These are phyloP conservation scores for Alca torda DNA, from an alignment of 2,797 vertebrate species.

Conservation along the genomic window DNA sequence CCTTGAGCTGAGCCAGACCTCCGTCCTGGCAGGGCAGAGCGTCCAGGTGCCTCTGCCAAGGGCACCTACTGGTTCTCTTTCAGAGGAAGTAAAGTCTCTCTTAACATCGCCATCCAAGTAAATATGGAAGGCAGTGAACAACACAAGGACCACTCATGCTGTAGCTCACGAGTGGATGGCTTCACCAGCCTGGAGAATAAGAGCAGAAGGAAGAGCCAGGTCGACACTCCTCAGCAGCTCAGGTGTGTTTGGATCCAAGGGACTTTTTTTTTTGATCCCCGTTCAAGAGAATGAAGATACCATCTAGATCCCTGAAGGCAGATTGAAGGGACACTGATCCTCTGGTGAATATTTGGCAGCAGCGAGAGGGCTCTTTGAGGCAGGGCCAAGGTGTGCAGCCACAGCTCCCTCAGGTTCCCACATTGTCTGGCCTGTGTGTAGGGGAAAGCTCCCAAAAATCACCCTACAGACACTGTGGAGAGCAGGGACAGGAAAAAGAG, in stretches of 20 bases:
- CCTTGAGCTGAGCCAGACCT: background rate
- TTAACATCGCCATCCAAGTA: background rate
- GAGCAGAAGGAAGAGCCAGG: background rate
- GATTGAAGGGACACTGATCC: background rate
- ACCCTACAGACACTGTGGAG: background rate
- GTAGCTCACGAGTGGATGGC: background rate
- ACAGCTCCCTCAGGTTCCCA: background rate
- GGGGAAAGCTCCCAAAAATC: background rate
- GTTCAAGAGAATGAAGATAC: background rate
- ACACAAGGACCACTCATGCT: background rate
- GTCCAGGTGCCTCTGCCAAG: background rate
- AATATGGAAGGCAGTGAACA: background rate
- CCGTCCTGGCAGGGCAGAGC: background rate
- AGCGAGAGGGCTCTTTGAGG: background rate
- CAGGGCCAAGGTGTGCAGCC: background rate
- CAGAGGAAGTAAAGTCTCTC: background rate
- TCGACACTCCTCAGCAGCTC: background rate
- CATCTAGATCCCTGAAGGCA: background rate
- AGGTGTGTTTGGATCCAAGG: background rate
- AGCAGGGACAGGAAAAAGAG: background rate
- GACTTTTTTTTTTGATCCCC: background rate
- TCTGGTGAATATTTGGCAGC: background rate
- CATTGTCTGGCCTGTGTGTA: background rate
- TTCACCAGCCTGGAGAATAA: background rate
- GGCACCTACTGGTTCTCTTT: background rate